phyloP scores from a whole-genome alignment of 37 sponge, comb jelly and placozoan genomes.

The Beroe ovata region DNA sequence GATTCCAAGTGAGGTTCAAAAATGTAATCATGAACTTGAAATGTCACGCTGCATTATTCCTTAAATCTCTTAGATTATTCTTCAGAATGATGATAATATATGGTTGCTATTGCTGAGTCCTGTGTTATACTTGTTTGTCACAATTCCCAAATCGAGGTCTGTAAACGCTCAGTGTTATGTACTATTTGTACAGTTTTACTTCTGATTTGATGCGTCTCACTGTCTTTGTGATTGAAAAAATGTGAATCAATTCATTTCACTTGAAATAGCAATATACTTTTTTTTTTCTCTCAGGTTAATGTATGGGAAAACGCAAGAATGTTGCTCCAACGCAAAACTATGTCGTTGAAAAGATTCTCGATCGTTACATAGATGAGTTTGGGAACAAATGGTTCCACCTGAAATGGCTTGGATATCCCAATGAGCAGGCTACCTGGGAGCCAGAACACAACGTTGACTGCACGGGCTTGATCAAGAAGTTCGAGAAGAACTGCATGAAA shows the following conservation, averaged over 20 bases:
- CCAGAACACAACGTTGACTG: conserved; percentile 80
- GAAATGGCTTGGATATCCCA: conserved; percentile 81
- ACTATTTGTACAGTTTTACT: neutral
- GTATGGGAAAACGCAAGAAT: conserved; percentile 62
- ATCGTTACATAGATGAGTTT: conserved; percentile 42
- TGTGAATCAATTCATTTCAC: no score
- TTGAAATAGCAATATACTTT: no score
- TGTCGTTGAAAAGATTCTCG: conserved; percentile 38
- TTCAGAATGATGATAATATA: no score
- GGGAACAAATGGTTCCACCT: conserved; percentile 72
- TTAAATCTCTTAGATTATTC: no score
- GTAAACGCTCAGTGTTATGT: neutral
- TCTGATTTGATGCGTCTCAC: no score
- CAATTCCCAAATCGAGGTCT: no score
- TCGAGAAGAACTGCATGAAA: conserved; percentile 68
- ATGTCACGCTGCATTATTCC: no score
- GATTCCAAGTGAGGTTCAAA: no score
- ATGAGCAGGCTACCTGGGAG: conserved; percentile 88
- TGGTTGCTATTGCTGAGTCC: no score
- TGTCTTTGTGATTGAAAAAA: no score
- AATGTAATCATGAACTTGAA: no score
- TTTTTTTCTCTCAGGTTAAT: conserved; percentile 7
- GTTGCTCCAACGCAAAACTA: conserved; percentile 27
- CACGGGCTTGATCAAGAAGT: conserved; percentile 74
- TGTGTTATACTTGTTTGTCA: no score